Evolutionary conservation across 2,888 invertebrate species (phyloP), one percentile per base, ranked within the genome.

Genomic region (Pristionchus arcanus): DNA sequence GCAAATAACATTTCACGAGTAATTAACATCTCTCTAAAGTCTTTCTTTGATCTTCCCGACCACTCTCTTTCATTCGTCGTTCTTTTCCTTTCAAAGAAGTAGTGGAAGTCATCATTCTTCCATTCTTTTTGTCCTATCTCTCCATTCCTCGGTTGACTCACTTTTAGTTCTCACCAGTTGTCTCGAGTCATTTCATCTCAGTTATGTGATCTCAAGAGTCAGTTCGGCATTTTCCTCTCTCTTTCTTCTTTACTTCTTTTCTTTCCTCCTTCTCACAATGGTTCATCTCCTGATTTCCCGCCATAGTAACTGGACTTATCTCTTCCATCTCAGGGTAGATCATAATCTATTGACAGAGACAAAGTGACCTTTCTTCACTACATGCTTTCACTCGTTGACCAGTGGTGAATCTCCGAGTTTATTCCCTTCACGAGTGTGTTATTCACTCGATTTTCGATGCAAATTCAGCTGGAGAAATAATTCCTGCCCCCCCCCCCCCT

Each of bases 1-100:
- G 74, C 74, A 74, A 74, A 74, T 37, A 74, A 31, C 74, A 74
- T 74, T 74, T 74, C 74, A 74, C 74, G 74, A 74, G 19, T 74
- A 74, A 74, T 74, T 74, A 74, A 74, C 74, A 74, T 74, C 74
- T 16, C 74, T 31, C 16, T 19, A 4, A 15, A 37, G 74, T 37
- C 74, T 74, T 31, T 34, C 34, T 74, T 74, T 74, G 34, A 74
- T 74, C 74, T 74, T 37, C 21, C 37, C 74, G 31, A 74, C 71
- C 34, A 16, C 74, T 74, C 74, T 19, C 37, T 49, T 34, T 74
- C 74, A 37, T 37, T 74, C 74, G 34, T 74, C 31, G 21, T 74
- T 74, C 74, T 74, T 74, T 37, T 31, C 74, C 16, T 37, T 21
- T 21, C 19, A 19, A 31, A 74, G 34, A 34, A 7, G 37, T 19